These are phyloP conservation scores for Carassius carassius DNA, from an alignment of 2,113 vertebrate species.

Conservation along the genomic window DNA sequence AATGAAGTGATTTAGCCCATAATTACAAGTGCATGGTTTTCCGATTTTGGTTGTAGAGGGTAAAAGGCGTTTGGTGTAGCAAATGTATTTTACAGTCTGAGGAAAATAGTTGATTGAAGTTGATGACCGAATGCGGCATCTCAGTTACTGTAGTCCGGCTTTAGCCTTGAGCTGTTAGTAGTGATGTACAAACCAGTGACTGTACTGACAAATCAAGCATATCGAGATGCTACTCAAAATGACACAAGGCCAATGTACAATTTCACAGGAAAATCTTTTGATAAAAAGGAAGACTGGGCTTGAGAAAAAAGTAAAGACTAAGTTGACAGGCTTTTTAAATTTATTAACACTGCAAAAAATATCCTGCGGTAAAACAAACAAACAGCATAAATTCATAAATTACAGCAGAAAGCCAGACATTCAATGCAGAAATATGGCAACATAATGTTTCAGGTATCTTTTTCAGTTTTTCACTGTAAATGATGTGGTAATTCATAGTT, in stretches of 20 bases:
- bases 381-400: background rate
- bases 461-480: background rate
- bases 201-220: slow-evolving; percentile 44
- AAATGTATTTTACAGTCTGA: slow-evolving; percentile 50
- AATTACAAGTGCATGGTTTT: slow-evolving; percentile 19
- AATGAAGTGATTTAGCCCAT: background rate
- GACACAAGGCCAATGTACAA: slow-evolving; percentile 22
- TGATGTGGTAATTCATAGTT: background rate
- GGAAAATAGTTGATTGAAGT: slow-evolving; percentile 64
- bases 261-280: background rate
- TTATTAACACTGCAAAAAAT: background rate
- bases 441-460: background rate
- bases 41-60: slow-evolving; percentile 10
- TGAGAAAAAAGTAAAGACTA: background rate
- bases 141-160: slow-evolving; percentile 56
- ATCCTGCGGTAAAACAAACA: background rate
- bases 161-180: slow-evolving; percentile 53
- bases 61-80: slow-evolving; percentile 26
- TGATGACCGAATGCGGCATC: slow-evolving; percentile 59
- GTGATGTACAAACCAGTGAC: slow-evolving; percentile 69
- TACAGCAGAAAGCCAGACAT: background rate
- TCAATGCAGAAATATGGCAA: background rate
- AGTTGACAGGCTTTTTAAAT: background rate
- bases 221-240: slow-evolving; percentile 57
- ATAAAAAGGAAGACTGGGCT: background rate